These are phyloP conservation scores for Phortica variegata DNA, from an alignment of 1,140 invertebrate genomes.

Conservation along the genomic window DNA sequence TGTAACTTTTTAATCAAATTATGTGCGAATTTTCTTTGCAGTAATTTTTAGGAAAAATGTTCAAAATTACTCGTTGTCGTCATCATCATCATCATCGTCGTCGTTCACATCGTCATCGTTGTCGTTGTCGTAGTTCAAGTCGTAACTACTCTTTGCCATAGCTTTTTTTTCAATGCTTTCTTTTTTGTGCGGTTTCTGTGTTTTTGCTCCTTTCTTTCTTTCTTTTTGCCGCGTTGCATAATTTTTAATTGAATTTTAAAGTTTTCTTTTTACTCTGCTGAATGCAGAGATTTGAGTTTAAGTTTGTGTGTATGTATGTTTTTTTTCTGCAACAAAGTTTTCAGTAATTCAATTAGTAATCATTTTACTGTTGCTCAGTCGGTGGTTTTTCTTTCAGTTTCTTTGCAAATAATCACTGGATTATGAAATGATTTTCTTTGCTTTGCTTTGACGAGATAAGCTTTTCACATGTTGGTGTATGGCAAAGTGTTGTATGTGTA, in stretches of 20 bases:
- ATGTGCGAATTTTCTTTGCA: slow-evolving; percentile 52
- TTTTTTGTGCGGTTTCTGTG: slow-evolving; percentile 23
- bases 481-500: no score
- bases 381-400: no score
- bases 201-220: slow-evolving; percentile 2
- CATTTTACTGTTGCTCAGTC: no score
- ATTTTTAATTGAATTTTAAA: slow-evolving; percentile 54
- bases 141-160: slow-evolving; percentile 19
- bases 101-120: slow-evolving; percentile 15
- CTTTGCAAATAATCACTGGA: no score
- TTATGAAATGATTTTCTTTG: no score
- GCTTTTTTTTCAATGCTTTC: slow-evolving; percentile 27
- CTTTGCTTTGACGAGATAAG: no score
- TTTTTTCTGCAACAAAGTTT: no score
- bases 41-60: slow-evolving; percentile 49
- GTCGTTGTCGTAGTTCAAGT: not conserved
- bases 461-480: no score
- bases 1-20: slow-evolving; percentile 57
- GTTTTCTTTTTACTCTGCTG: no score
- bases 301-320: no score
- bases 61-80: slow-evolving; percentile 32
- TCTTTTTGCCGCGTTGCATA: slow-evolving; percentile 21
- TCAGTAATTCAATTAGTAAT: slow-evolving; percentile 46
- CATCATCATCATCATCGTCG: slow-evolving; percentile 1
- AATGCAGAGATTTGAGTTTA: no score